These are phyloP conservation scores for Argopecten irradians DNA, from an alignment of 1,140 invertebrate species.

Conservation along the genomic window DNA sequence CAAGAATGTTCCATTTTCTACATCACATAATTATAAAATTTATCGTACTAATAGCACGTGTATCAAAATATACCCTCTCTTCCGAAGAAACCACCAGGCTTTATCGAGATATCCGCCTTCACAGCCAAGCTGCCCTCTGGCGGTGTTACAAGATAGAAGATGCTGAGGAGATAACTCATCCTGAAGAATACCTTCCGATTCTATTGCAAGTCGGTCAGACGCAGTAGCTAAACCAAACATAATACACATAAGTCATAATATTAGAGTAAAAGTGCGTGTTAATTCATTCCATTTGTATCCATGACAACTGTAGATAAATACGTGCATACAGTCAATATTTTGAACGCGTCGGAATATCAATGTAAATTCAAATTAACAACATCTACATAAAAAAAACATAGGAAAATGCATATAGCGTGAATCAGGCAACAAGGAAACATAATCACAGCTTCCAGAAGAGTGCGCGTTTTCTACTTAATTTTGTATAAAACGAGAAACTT, in stretches of 20 bases:
- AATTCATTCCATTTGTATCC: too few species aligned
- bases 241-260: background rate
- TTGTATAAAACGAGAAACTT: background rate
- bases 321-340: too few species aligned
- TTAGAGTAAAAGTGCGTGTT: too few species aligned
- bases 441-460: background rate
- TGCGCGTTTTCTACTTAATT: background rate
- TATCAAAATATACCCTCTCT: constrained; percentile 84
- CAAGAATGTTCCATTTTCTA: too few species aligned
- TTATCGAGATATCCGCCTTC: constrained; percentile 91
- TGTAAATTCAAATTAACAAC: background rate
- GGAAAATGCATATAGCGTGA: too few species aligned
- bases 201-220: constrained; percentile 83
- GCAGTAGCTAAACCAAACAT: constrained; percentile 69
- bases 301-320: too few species aligned
- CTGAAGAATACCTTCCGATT: constrained; percentile 86
- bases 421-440: too few species aligned
- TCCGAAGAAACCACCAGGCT: constrained; percentile 92
- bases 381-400: too few species aligned
- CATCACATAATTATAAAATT: too few species aligned
- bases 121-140: constrained; percentile 84
- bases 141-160: constrained; percentile 87
- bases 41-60: background rate
- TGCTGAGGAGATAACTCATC: constrained; percentile 88
- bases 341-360: too few species aligned